These are phyloP conservation scores for Plectropomus leopardus DNA, from an alignment of 2,113 vertebrate species.

Conservation along the genomic window DNA sequence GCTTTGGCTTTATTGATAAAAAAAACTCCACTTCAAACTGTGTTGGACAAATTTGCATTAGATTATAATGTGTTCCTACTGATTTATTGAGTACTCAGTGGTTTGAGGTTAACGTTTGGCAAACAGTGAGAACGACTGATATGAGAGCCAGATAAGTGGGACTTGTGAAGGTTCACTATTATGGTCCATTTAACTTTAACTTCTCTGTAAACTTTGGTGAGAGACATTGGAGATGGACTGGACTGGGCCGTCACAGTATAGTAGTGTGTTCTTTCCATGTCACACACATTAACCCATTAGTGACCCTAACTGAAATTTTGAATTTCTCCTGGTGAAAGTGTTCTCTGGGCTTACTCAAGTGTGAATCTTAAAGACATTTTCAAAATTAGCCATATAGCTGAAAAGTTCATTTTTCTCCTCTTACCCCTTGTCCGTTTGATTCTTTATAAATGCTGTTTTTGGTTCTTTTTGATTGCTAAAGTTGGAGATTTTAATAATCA, in stretches of 20 bases:
- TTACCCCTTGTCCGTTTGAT: too few relatives aligned
- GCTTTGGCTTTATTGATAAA: neutral
- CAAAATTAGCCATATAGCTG: too few relatives aligned
- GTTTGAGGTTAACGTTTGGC: neutral
- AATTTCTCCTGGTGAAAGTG: too few relatives aligned
- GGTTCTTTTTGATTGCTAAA: too few relatives aligned
- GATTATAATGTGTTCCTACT: slow-evolving; percentile 29
- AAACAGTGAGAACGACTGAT: slow-evolving; percentile 54
- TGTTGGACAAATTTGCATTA: slow-evolving; percentile 29
- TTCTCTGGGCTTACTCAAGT: too few relatives aligned
- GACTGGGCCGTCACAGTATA: too few relatives aligned
- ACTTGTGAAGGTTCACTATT: slow-evolving; percentile 15
- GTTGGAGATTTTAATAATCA: too few relatives aligned
- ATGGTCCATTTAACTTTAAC: slow-evolving; percentile 30
- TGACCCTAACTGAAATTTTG: too few relatives aligned
- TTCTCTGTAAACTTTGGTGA: slow-evolving; percentile 47
- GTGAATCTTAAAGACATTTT: too few relatives aligned
- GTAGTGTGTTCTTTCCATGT: neutral
- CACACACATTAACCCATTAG: neutral
- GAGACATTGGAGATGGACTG: slow-evolving; percentile 6
- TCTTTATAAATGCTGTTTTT: too few relatives aligned
- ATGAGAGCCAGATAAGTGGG: slow-evolving; percentile 50
- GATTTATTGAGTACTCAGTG: slow-evolving; percentile 23
- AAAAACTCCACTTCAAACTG: slow-evolving; percentile 4
- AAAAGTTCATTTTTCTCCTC: too few relatives aligned